Base-by-base conservation (phyloP, 2,113 vertebrate species). In the Bambusicola thoracicus region DNA sequence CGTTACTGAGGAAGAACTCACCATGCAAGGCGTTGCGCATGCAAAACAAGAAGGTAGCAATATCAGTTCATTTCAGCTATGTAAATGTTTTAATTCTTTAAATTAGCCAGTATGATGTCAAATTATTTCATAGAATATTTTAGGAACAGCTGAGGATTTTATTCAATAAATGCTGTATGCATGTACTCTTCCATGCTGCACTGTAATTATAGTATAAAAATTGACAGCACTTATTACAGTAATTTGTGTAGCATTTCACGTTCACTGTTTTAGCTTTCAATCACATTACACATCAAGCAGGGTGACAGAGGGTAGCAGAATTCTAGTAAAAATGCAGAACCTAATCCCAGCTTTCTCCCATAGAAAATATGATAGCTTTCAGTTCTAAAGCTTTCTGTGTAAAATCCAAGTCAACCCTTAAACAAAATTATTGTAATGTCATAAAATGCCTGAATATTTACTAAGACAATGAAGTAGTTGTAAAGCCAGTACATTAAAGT, bases 141-240 rank as follows among this genome's bases (percentile, higher is more conserved):
- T 24, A 89, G 46, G 78, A 88, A n/a, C 15, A 90, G 51, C 10
- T 40, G 49, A 88, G 76, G 24, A 74, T 91, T 96, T 94, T 93
- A 88, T 84, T 93, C 43, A 85, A 13, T 94, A 93, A 75, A 68
- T 92, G 58, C 25, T 75, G 17, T 94, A 76, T 92, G 44, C 79
- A 68, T 72, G 53, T 56, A 85, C 58, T 85, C 77, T 91, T 79
- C 65, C 44, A 68, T 13, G 25, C n/a, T 59, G 58, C 59, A 38
- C 65, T 68, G 17, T 79, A 95, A 89, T 96, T 94, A 84, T 40
- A 59, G 36, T 80, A 67, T 74, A 92, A 89, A 86, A 94, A 89
- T 67, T 89, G 91, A 85, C 87, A 94, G 72, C 62, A 72, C 32
- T 92, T 97, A 91, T 51, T 95, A 77, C 80, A 94, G 69, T 85